Evolutionary conservation across 2,797 vertebrate genomes (phyloP).

Genomic region (Rhadinocentrus ornatus): DNA sequence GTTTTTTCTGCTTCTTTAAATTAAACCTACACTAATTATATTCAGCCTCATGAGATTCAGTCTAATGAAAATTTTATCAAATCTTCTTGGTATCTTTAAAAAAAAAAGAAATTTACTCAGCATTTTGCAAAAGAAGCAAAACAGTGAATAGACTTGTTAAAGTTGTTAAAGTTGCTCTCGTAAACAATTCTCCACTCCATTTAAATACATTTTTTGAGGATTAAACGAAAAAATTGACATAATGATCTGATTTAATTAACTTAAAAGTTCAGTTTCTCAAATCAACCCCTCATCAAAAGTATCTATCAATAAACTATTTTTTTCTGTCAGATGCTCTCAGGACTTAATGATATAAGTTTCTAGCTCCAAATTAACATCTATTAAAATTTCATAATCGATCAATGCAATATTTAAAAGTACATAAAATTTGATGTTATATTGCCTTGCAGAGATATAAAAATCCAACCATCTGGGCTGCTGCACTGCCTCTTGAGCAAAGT

Average conservation of each 20-base stretch:
- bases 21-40: neutral
- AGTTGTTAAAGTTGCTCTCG: neutral
- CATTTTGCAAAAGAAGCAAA: no score
- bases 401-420: slow-evolving; percentile 20
- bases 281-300: no score
- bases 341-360: slow-evolving; percentile 21
- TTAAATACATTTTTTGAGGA: neutral
- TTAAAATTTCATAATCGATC: slow-evolving; percentile 1
- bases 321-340: slow-evolving; percentile 41
- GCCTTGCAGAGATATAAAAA: neutral
- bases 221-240: neutral
- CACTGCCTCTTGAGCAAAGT: slow-evolving; percentile 6
- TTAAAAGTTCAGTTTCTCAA: neutral
- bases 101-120: no score
- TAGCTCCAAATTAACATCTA: neutral
- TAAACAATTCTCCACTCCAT: neutral
- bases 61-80: neutral
- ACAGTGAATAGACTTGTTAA: neutral
- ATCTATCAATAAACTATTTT: neutral
- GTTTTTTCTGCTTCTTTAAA: slow-evolving; percentile 3
- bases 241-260: neutral
- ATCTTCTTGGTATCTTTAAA: neutral
- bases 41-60: neutral
- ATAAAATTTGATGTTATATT: neutral
- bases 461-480: no score